These are phyloP conservation scores for Psix sp. DNA, from an alignment of 1,140 invertebrate species.

Conservation along the genomic window DNA sequence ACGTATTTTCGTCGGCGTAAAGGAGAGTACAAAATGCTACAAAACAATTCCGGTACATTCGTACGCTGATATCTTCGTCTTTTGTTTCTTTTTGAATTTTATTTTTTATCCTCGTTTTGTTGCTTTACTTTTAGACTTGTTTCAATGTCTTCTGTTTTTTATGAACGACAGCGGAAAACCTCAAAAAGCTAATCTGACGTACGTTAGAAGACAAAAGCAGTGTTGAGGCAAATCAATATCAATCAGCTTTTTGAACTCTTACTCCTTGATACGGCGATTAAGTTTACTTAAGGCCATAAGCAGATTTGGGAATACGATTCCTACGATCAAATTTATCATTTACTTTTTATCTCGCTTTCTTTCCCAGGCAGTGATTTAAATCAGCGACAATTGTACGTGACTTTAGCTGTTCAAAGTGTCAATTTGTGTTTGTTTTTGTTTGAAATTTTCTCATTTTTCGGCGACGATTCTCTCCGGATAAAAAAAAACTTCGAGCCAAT, in stretches of 20 bases:
- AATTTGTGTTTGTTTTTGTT: conserved; percentile 10
- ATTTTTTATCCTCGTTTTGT: conserved; percentile 4
- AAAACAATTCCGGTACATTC: conserved; percentile 71
- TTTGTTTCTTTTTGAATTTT: not conserved
- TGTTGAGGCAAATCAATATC: too few species aligned
- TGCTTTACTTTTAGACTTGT: too few species aligned
- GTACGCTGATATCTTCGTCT: conserved; percentile 18
- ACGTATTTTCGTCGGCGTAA: conserved; percentile 61
- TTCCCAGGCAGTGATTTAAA: conserved; percentile 40
- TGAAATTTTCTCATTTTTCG: too few species aligned
- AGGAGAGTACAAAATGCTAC: conserved; percentile 71
- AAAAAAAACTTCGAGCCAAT: too few species aligned
- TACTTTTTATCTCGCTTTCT: conserved; percentile 33
- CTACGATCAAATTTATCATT: conserved; percentile 25
- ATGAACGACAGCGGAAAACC: too few species aligned
- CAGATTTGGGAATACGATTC: conserved; percentile 64
- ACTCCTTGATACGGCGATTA: too few species aligned
- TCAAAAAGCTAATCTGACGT: too few species aligned
- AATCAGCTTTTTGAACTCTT: too few species aligned
- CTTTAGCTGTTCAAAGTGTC: conserved; percentile 7
- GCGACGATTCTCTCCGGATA: conserved; percentile 22
- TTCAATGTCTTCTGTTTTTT: too few species aligned
- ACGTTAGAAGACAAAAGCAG: too few species aligned
- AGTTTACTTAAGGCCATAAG: conserved; percentile 68
- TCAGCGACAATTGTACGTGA: conserved; percentile 9